Conservation (phyloP, 2,797 vertebrate genomes). For the Taenioides sp. region DNA sequence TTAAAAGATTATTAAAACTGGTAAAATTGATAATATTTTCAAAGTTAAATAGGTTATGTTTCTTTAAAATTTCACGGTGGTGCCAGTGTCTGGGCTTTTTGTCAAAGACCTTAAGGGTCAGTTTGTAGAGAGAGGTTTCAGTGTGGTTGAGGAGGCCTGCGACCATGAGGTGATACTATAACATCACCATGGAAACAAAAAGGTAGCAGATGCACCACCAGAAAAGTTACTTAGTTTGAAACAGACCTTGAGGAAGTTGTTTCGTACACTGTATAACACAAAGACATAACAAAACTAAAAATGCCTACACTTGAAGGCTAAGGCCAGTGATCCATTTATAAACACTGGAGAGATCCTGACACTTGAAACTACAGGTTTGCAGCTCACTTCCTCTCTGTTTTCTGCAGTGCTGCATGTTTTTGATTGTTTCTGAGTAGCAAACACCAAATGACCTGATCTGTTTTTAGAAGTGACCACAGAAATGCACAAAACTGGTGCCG, state of each 20-base stretch:
- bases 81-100: too few relatives aligned
- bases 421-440: conserved; percentile 25
- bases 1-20: too few relatives aligned
- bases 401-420: conserved; percentile 12
- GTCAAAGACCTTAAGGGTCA: too few relatives aligned
- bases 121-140: too few relatives aligned
- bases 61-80: too few relatives aligned
- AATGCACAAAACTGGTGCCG: conserved; percentile 35
- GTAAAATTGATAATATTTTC: too few relatives aligned
- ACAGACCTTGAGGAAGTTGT: background rate
- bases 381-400: conserved; percentile 18
- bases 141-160: too few relatives aligned
- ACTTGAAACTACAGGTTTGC: conserved; percentile 10
- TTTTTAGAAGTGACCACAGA: conserved; percentile 61
- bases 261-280: too few relatives aligned
- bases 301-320: background rate
- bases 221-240: background rate
- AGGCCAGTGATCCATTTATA: background rate
- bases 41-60: too few relatives aligned
- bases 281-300: background rate
- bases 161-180: too few relatives aligned
- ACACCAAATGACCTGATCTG: conserved; percentile 52
- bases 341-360: background rate
- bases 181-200: background rate
- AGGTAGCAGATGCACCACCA: background rate